phyloP scores from a whole-genome alignment of 2,113 vertebrate genomes.

The Plecotus auritus region DNA sequence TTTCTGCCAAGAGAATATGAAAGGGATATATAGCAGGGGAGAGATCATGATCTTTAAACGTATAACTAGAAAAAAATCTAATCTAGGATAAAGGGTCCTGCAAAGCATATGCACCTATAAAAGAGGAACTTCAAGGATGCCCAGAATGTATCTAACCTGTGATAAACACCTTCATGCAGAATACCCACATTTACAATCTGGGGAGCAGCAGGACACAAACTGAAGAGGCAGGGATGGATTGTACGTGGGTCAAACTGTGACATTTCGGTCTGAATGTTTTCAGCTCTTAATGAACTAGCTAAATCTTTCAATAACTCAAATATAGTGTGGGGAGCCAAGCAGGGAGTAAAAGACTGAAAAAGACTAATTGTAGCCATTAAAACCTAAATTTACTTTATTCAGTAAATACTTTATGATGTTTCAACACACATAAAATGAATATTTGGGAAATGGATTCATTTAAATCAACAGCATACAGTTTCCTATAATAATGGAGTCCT shows the following conservation, averaged over 20 bases:
- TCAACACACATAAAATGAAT: background rate
- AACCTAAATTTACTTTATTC: background rate
- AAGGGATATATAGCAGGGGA: background rate
- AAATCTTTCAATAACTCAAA: background rate
- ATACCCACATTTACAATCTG: background rate
- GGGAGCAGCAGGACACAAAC: background rate
- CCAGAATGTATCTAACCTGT: background rate
- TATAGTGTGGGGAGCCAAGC: background rate
- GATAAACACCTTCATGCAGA: background rate
- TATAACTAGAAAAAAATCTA: background rate
- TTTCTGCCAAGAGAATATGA: background rate
- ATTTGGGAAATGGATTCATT: slow-evolving; percentile 14
- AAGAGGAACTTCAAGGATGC: background rate
- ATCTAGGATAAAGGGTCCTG: background rate
- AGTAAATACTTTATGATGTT: background rate
- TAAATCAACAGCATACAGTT: background rate
- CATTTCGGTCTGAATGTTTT: background rate
- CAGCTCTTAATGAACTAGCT: background rate
- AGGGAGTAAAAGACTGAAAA: background rate
- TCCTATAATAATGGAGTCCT: background rate
- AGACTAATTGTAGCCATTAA: background rate
- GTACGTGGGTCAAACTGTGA: background rate
- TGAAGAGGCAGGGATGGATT: background rate
- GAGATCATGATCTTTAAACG: background rate
- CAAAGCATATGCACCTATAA: background rate